These are phyloP conservation scores for Liasis olivaceus DNA, from an alignment of 2,797 vertebrate species.

Conservation along the genomic window DNA sequence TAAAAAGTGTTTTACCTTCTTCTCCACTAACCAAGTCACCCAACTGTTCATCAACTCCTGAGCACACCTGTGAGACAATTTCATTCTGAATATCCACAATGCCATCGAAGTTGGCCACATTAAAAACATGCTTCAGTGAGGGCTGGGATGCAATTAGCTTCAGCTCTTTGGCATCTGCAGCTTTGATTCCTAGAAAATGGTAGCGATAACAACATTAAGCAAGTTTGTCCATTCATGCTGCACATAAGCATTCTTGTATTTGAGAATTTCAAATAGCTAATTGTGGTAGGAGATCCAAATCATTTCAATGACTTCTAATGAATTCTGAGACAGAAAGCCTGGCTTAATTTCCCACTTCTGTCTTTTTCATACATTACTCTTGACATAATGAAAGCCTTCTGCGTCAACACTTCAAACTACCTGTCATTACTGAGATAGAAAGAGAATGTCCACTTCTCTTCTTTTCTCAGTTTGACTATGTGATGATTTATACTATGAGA, in stretches of 20 bases:
- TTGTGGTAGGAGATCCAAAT: neutral
- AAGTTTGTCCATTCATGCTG: too few relatives aligned
- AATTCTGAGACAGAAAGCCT: neutral
- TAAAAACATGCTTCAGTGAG: slow-evolving; percentile 82
- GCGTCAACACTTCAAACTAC: neutral
- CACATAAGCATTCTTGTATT: neutral
- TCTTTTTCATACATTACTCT: neutral
- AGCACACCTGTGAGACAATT: slow-evolving; percentile 86
- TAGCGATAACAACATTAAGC: neutral
- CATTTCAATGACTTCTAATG: neutral
- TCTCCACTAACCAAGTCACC: slow-evolving; percentile 87
- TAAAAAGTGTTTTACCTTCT: slow-evolving; percentile 81
- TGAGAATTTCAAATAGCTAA: neutral
- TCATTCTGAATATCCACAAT: slow-evolving; percentile 86
- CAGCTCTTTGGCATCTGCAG: slow-evolving; percentile 88
- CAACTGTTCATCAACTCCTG: slow-evolving; percentile 87
- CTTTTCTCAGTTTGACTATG: neutral
- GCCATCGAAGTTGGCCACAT: slow-evolving; percentile 81
- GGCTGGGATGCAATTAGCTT: slow-evolving; percentile 88
- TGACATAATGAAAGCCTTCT: neutral
- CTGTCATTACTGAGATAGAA: neutral
- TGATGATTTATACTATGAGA: neutral
- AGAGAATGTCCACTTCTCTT: neutral
- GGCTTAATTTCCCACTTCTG: neutral
- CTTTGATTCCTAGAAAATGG: slow-evolving; percentile 82